Evolutionary conservation across 2,797 vertebrate genomes (phyloP).

Genomic region (Sandelia bainsii): DNA sequence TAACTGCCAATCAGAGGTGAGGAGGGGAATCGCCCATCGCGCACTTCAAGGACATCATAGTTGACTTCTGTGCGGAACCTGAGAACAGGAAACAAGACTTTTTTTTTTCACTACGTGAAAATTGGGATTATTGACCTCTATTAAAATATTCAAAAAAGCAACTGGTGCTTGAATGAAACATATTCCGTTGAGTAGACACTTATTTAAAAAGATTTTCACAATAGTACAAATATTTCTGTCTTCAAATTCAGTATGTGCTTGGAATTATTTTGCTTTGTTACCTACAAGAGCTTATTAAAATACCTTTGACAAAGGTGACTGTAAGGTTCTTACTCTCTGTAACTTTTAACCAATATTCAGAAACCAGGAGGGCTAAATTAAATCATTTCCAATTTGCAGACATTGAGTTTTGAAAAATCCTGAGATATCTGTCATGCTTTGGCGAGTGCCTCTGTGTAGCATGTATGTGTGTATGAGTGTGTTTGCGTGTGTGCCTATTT

Average conservation of each 20-base stretch:
- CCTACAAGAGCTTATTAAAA: neutral
- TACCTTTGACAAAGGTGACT: neutral
- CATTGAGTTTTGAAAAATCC: slow-evolving; percentile 21
- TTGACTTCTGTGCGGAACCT: slow-evolving; percentile 99
- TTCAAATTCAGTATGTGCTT: neutral
- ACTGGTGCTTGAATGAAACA: neutral
- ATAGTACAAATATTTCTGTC: neutral
- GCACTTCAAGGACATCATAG: slow-evolving; percentile 95
- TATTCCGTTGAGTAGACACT: neutral
- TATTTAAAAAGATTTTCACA: neutral
- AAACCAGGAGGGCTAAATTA: neutral
- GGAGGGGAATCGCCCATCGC: slow-evolving; percentile 94
- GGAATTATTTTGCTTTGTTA: neutral
- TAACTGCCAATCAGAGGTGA: slow-evolving; percentile 95
- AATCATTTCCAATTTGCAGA: slow-evolving; percentile 19
- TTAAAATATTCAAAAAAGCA: neutral
- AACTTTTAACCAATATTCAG: neutral
- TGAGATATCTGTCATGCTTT: slow-evolving; percentile 18
- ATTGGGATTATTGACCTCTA: neutral
- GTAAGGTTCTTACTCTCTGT: too few relatives aligned
- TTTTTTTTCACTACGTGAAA: neutral
- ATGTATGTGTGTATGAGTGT: slow-evolving; percentile 5
- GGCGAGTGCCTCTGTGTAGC: slow-evolving; percentile 4
- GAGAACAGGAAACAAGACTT: slow-evolving; percentile 7
- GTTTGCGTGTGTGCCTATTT: neutral